These are phyloP conservation scores for Chaenocephalus aceratus DNA, from an alignment of 2,113 vertebrate species.

Conservation along the genomic window DNA sequence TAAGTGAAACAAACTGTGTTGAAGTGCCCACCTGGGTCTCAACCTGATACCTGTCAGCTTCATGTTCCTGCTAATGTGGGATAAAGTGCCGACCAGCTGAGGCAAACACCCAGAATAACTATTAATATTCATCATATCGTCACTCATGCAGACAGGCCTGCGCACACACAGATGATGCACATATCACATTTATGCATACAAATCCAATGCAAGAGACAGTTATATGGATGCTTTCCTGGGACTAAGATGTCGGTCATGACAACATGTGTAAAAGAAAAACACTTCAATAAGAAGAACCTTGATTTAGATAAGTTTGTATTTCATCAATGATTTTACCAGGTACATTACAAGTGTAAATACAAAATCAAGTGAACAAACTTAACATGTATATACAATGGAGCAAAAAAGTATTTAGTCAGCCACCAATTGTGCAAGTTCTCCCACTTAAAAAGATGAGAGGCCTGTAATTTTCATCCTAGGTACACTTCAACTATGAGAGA, in stretches of 20 bases:
- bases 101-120: conserved; percentile 20
- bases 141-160: conserved; percentile 30
- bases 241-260: conserved; percentile 27
- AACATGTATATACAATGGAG: neutral
- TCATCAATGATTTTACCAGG: neutral
- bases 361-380: neutral
- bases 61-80: conserved; percentile 57
- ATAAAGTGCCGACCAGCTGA: conserved; percentile 62
- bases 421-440: too few relatives aligned
- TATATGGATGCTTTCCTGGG: conserved; percentile 33
- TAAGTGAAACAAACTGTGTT: conserved; percentile 47
- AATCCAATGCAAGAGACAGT: conserved; percentile 31
- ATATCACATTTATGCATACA: conserved; percentile 30
- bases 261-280: conserved; percentile 13
- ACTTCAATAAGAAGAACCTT: neutral
- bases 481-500: too few relatives aligned
- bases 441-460: too few relatives aligned
- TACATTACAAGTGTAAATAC: neutral
- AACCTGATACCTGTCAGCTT: conserved; percentile 57
- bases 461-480: too few relatives aligned
- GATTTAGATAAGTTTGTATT: neutral
- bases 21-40: conserved; percentile 45
- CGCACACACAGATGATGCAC: conserved; percentile 37
- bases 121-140: conserved; percentile 63
- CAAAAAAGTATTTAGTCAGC: too few relatives aligned